These are phyloP conservation scores for Chloropsis hardwickii DNA, from an alignment of 2,113 vertebrate species.

Conservation along the genomic window DNA sequence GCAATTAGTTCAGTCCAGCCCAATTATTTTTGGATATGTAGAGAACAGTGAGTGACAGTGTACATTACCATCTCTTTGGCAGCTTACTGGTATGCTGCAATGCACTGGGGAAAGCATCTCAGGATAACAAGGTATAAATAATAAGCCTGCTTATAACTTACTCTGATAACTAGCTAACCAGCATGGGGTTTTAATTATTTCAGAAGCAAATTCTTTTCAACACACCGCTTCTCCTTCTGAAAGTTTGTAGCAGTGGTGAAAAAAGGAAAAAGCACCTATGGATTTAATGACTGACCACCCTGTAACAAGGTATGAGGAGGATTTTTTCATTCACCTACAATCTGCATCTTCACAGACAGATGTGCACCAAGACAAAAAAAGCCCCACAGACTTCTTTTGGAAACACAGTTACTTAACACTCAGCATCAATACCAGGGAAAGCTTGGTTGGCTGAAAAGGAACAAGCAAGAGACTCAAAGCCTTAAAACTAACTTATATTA, in stretches of 20 bases:
- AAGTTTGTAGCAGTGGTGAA: background rate
- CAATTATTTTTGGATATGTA: background rate
- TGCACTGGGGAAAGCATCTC: background rate
- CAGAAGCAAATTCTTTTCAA: background rate
- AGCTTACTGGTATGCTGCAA: background rate
- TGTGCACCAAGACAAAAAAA: background rate
- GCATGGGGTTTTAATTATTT: background rate
- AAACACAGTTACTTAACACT: background rate
- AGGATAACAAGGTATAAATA: background rate
- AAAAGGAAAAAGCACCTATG: background rate
- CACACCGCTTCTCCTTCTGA: background rate
- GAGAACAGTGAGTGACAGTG: background rate
- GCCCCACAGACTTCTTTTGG: fast-evolving
- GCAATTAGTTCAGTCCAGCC: background rate
- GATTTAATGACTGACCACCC: background rate
- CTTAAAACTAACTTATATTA: background rate
- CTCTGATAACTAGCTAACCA: background rate
- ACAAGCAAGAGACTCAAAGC: background rate
- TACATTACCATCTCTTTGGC: background rate
- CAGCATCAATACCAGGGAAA: background rate
- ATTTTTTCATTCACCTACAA: background rate
- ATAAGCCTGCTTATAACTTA: background rate
- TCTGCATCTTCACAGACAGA: background rate
- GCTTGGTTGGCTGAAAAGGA: background rate
- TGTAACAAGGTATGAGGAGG: background rate